Percentiles rank a stretch among this genome's conserved stretches.
phyloP scores from a whole-genome alignment of 2,797 vertebrate genomes.

The Hoplostethus mediterraneus region DNA sequence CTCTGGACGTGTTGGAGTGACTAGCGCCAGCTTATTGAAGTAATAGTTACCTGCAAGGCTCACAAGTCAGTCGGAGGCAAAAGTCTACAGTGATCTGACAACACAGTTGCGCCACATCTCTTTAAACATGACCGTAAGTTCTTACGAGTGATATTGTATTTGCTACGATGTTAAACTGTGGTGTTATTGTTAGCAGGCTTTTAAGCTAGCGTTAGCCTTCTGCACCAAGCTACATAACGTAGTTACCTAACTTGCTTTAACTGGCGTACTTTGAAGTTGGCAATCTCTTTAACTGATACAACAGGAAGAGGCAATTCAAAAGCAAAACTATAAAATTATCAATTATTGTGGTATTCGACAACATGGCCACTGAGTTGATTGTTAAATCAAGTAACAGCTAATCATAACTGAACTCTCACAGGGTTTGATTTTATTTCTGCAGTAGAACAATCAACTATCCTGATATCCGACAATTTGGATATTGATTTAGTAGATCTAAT shows the following conservation, averaged over 20 bases:
- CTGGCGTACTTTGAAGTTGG: no score
- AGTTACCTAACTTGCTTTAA: neutral
- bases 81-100: slow-evolving; percentile 11
- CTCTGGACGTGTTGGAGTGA: no score
- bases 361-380: no score
- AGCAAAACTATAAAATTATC: neutral
- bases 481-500: neutral
- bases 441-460: no score
- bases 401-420: no score
- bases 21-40: no score
- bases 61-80: neutral
- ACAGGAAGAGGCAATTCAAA: neutral
- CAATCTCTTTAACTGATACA: neutral
- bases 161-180: neutral
- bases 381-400: no score
- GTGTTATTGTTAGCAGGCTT: neutral
- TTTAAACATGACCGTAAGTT: slow-evolving; percentile 69
- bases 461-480: no score
- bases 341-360: no score
- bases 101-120: neutral
- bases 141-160: fast-evolving
- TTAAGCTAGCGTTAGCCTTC: neutral
- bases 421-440: no score
- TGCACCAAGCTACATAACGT: slow-evolving; percentile 1
- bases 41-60: neutral